Conservation (phyloP, 2,113 vertebrate species). For the Lophochroa leadbeateri region DNA sequence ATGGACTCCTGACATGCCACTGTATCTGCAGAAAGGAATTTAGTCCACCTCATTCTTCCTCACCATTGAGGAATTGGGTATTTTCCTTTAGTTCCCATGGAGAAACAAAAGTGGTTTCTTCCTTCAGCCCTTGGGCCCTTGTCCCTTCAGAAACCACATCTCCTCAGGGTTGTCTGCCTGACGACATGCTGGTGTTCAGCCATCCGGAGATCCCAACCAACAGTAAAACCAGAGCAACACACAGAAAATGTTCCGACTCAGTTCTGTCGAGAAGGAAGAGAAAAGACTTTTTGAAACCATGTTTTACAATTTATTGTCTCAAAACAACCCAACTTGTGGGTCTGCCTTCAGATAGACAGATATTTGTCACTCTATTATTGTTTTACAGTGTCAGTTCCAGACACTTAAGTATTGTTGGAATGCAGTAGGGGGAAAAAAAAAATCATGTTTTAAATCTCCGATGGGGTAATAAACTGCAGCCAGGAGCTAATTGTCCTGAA, state of each 20-base stretch:
- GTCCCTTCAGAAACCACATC: neutral
- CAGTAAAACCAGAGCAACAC: neutral
- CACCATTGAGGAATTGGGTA: fast-evolving
- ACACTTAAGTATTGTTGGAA: constrained; percentile 81
- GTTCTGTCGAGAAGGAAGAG: neutral
- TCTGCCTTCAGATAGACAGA: constrained; percentile 69
- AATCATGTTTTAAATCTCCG: constrained; percentile 81
- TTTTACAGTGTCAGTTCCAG: constrained; percentile 79
- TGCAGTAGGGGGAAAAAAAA: constrained; percentile 61
- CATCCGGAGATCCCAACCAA: neutral
- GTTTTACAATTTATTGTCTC: neutral
- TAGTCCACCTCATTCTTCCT: neutral
- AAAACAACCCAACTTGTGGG: constrained; percentile 13
- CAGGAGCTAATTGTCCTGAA: constrained; percentile 86
- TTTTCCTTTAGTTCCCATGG: neutral
- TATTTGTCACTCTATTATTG: constrained; percentile 78
- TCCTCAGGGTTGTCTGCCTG: neutral
- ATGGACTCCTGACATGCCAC: neutral
- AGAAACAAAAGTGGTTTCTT: neutral
- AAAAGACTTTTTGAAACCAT: neutral
- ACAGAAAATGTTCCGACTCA: neutral
- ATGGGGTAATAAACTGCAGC: constrained; percentile 81
- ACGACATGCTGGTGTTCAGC: neutral
- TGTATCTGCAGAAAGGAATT: neutral
- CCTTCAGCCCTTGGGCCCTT: neutral